These are phyloP conservation scores for Pteronotus mesoamericanus DNA, from an alignment of 2,797 vertebrate genomes.

Conservation along the genomic window DNA sequence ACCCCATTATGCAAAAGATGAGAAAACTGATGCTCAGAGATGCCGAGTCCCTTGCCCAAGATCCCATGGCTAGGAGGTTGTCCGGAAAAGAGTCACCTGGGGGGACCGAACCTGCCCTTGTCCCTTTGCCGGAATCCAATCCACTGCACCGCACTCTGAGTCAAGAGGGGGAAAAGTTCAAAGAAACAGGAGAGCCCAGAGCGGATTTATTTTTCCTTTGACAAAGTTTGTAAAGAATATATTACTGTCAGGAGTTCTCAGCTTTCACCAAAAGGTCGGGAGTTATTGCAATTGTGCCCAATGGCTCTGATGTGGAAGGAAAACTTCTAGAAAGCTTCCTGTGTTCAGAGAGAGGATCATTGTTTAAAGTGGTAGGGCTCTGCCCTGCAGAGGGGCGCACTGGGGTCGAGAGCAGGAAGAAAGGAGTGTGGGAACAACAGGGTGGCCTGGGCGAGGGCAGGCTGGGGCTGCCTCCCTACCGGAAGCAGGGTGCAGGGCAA, in stretches of 20 bases:
- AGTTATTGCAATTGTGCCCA: slow-evolving; percentile 82
- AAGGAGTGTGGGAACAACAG: background rate
- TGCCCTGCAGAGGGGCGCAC: background rate
- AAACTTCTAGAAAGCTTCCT: slow-evolving; percentile 82
- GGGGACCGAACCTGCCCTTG: background rate
- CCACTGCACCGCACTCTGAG: background rate
- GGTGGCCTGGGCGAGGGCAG: background rate
- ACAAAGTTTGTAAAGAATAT: slow-evolving; percentile 79
- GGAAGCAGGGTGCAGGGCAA: background rate
- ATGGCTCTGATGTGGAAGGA: slow-evolving; percentile 72
- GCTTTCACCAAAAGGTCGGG: slow-evolving; percentile 81
- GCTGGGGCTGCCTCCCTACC: slow-evolving; percentile 34
- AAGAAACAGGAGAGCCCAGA: slow-evolving; percentile 70
- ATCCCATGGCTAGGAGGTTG: background rate
- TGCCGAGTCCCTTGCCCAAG: background rate
- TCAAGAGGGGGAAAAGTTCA: accelerated
- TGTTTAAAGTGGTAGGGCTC: slow-evolving; percentile 16
- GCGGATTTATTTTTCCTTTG: slow-evolving; percentile 83
- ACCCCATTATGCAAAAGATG: background rate
- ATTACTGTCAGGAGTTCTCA: slow-evolving; percentile 78
- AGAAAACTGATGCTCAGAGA: background rate
- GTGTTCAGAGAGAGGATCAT: slow-evolving; percentile 43
- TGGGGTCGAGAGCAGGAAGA: slow-evolving; percentile 35
- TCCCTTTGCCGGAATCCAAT: background rate
- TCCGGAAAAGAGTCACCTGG: background rate